These are phyloP conservation scores for Callyntrura guangdongensis DNA, from an alignment of 2,888 invertebrate genomes.

Conservation along the genomic window DNA sequence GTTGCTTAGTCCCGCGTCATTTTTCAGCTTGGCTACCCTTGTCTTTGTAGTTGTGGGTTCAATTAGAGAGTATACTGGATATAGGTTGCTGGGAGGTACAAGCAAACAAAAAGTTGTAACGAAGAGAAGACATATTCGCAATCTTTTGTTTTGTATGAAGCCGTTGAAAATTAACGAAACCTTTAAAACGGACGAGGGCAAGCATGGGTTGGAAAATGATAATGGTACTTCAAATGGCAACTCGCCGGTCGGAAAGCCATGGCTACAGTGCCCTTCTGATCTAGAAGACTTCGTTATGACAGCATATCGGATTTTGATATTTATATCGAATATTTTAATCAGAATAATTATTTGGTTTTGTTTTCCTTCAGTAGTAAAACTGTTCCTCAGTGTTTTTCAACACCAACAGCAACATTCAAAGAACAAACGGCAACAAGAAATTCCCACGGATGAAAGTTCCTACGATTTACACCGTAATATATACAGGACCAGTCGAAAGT, in stretches of 20 bases:
- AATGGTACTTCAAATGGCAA: neutral
- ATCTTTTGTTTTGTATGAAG: constrained; percentile 54
- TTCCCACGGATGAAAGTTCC: neutral
- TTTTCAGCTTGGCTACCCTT: constrained; percentile 10
- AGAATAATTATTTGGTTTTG: constrained; percentile 23
- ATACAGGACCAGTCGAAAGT: neutral
- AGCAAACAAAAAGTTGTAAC: too few species aligned
- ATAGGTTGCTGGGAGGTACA: too few species aligned
- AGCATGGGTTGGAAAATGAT: neutral
- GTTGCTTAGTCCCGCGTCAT: neutral
- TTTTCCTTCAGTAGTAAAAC: constrained; percentile 40
- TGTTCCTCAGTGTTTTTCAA: neutral
- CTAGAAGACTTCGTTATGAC: constrained; percentile 50
- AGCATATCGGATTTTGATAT: constrained; percentile 19
- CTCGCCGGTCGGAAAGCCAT: too few species aligned
- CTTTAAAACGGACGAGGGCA: too few species aligned
- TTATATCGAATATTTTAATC: constrained; percentile 23
- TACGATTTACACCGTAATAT: too few species aligned
- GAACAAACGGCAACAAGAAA: neutral
- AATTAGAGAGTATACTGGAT: constrained; percentile 35
- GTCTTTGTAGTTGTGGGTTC: neutral
- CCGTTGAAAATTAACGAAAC: neutral
- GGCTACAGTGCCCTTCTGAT: too few species aligned
- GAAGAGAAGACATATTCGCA: too few species aligned
- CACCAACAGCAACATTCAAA: too few species aligned